Conservation (phyloP, 1,140 invertebrate species). For the Helicoverpa zea region DNA sequence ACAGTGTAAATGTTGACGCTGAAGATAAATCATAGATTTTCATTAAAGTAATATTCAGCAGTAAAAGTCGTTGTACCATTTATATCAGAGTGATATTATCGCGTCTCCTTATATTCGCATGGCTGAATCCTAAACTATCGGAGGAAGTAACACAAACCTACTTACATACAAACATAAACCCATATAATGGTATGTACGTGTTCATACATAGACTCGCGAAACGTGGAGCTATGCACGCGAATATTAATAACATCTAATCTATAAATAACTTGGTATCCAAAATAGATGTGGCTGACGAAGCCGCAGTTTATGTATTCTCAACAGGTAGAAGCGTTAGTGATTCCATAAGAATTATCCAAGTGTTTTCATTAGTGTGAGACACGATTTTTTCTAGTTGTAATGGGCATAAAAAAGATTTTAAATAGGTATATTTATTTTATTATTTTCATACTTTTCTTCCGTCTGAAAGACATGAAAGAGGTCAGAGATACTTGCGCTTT, state of each 20-base stretch:
- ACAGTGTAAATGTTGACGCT: neutral
- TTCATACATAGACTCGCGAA: neutral
- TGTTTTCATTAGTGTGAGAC: too few relatives aligned
- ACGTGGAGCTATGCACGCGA: slow-evolving; percentile 15
- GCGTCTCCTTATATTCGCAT: too few relatives aligned
- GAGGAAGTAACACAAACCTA: slow-evolving; percentile 26
- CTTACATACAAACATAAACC: neutral
- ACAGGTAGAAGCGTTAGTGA: neutral
- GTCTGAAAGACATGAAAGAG: too few relatives aligned
- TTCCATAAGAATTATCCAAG: neutral
- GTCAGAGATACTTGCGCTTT: too few relatives aligned
- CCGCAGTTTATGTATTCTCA: neutral
- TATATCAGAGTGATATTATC: too few relatives aligned
- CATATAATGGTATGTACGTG: slow-evolving; percentile 11
- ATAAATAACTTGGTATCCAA: slow-evolving; percentile 25
- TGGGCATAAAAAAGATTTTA: too few relatives aligned
- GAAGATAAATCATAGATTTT: neutral
- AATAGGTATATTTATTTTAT: too few relatives aligned
- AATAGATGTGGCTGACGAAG: neutral
- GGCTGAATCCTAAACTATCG: neutral
- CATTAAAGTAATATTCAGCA: neutral
- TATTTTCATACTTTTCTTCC: too few relatives aligned
- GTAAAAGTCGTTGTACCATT: too few relatives aligned
- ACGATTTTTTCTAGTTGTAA: too few relatives aligned
- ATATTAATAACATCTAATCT: slow-evolving; percentile 16